A percentile compares a stretch with the other conserved stretches of the same genome.
These are phyloP conservation scores for Calliopum simillimum DNA, from an alignment of 2,888 invertebrate species.

Conservation along the genomic window DNA sequence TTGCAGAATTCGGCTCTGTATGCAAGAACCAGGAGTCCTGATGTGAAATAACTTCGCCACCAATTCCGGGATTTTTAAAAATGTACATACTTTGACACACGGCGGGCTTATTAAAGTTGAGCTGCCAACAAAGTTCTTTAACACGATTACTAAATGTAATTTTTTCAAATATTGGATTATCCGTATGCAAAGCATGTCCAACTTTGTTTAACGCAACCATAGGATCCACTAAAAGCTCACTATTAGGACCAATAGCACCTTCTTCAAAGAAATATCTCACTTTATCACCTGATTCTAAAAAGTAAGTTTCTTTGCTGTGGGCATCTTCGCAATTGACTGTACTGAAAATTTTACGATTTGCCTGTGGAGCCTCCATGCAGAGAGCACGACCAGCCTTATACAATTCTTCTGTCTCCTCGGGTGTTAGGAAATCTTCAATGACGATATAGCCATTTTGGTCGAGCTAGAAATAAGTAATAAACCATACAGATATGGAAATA, in stretches of 20 bases:
- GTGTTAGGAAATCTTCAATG: conserved; percentile 82
- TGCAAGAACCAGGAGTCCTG: conserved; percentile 91
- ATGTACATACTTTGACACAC: conserved; percentile 98
- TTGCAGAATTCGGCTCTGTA: conserved; percentile 82
- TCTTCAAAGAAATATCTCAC: conserved; percentile 92
- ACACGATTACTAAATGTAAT: conserved; percentile 88
- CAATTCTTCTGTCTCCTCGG: conserved; percentile 82
- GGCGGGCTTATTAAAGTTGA: conserved; percentile 83
- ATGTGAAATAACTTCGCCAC: conserved; percentile 85
- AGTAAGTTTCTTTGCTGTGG: conserved; percentile 77
- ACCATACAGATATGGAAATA: too few species aligned
- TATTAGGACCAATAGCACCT: conserved; percentile 80
- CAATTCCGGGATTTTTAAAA: conserved; percentile 93
- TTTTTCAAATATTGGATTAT: conserved; percentile 69
- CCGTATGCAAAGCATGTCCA: conserved; percentile 76
- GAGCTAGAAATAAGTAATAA: conserved; percentile 72
- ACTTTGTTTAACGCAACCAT: conserved; percentile 82
- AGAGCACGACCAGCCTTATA: conserved; percentile 77
- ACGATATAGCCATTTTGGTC: conserved; percentile 86
- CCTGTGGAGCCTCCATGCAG: conserved; percentile 76
- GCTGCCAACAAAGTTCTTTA: conserved; percentile 77
- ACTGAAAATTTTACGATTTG: conserved; percentile 76
- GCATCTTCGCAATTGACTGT: conserved; percentile 69
- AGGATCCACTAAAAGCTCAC: conserved; percentile 78
- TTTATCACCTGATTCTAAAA: conserved; percentile 92